These are phyloP conservation scores for Rutpela maculata DNA, from an alignment of 2,888 invertebrate genomes.

Conservation along the genomic window DNA sequence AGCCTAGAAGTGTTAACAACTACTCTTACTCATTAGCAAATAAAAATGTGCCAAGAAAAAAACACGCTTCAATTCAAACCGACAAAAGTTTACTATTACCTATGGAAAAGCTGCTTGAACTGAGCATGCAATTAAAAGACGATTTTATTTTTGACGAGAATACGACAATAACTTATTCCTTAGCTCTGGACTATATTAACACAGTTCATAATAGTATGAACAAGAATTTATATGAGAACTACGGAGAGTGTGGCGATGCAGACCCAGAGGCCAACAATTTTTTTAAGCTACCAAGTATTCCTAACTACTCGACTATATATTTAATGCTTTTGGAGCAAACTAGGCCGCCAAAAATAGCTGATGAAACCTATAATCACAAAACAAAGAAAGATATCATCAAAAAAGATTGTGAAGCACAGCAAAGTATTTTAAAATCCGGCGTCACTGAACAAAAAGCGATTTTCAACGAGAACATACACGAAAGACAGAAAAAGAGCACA, in stretches of 20 bases:
- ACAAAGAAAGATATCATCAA: constrained; percentile 7
- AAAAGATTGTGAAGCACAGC: background rate
- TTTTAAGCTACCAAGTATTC: constrained; percentile 54
- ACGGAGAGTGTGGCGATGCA: constrained; percentile 19
- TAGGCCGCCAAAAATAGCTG: background rate
- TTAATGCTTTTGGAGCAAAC: constrained; percentile 36
- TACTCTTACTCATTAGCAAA: constrained; percentile 9
- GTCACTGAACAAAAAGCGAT: background rate
- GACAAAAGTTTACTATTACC: background rate
- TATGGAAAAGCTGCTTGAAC: constrained; percentile 24
- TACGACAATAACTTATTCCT: constrained; percentile 37
- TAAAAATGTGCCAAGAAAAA: constrained; percentile 25
- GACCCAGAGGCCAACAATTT: constrained; percentile 17
- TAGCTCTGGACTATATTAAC: constrained; percentile 53
- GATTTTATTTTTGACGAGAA: constrained; percentile 42
- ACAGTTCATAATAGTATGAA: constrained; percentile 52
- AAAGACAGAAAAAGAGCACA: background rate
- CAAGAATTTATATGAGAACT: constrained; percentile 38
- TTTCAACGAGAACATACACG: background rate
- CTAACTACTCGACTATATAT: constrained; percentile 48
- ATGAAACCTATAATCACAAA: background rate
- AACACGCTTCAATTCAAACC: constrained; percentile 33
- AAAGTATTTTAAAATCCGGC: background rate
- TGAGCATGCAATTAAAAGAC: constrained; percentile 26
- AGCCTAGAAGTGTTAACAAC: constrained; percentile 11